Evolutionary conservation across 2,888 invertebrate genomes (phyloP).

Genomic region (Helobdella robusta): DNA sequence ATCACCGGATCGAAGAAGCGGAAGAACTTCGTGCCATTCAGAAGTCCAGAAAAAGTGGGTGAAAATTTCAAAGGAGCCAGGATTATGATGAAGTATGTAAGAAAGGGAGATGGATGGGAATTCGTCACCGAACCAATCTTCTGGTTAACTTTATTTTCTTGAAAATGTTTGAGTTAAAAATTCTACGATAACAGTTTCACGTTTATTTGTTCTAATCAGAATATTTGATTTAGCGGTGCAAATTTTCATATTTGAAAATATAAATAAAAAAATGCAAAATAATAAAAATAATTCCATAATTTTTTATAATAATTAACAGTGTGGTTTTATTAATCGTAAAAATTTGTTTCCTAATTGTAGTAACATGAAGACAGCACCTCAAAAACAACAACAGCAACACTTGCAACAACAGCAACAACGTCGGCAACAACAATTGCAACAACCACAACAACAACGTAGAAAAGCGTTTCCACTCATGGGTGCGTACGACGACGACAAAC

Average conservation of each 20-base stretch:
- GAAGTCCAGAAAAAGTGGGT: constrained; percentile 2
- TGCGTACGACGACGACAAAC: too few relatives aligned
- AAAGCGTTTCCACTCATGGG: too few relatives aligned
- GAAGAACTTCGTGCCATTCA: constrained; percentile 11
- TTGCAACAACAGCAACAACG: background rate
- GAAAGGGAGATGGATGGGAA: background rate
- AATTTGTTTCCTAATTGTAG: too few relatives aligned
- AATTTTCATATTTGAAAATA: background rate
- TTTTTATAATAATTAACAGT: too few relatives aligned
- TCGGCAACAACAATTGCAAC: background rate
- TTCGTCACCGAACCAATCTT: background rate
- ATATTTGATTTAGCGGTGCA: too few relatives aligned
- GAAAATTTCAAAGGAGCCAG: background rate
- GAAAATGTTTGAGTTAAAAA: too few relatives aligned
- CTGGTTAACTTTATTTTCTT: constrained; percentile 14
- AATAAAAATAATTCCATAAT: too few relatives aligned
- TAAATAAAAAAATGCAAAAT: background rate
- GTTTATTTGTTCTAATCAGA: too few relatives aligned
- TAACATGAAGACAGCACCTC: too few relatives aligned
- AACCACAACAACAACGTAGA: background rate
- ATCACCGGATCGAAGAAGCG: constrained; percentile 15
- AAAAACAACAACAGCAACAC: background rate
- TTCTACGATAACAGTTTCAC: too few relatives aligned
- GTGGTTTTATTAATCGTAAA: too few relatives aligned
- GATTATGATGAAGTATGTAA: constrained; percentile 9